Conservation (phyloP, 2,113 vertebrate species). For the Dicaeum eximium region DNA sequence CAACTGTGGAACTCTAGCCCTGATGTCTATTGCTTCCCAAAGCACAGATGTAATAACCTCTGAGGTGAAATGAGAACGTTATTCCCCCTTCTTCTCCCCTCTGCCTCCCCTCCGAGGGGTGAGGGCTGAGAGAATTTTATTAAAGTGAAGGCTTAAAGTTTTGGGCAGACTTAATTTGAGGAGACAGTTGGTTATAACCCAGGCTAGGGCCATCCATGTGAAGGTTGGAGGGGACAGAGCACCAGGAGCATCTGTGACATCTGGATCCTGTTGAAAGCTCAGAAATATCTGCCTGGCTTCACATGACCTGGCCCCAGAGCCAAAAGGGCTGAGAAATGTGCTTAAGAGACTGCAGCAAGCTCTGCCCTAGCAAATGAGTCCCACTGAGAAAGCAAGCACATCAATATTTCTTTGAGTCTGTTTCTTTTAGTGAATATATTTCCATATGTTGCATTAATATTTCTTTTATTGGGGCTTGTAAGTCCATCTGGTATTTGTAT, state of each 20-base stretch:
- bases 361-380: conserved; percentile 27
- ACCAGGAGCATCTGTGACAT: conserved; percentile 14
- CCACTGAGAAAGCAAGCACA: conserved; percentile 4
- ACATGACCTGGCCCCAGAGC: background rate
- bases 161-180: background rate
- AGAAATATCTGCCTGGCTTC: background rate
- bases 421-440: conserved; percentile 39
- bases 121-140: background rate
- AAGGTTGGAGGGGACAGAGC: background rate
- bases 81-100: background rate
- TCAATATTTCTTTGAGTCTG: background rate
- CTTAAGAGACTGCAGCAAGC: background rate
- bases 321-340: background rate
- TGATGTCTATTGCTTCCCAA: background rate
- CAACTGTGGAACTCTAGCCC: conserved; percentile 20
- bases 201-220: background rate
- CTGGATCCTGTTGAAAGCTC: conserved; percentile 33
- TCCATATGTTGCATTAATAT: conserved; percentile 44
- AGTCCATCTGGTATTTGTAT: conserved; percentile 30
- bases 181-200: conserved; percentile 10
- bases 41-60: conserved; percentile 10
- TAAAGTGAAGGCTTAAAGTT: background rate
- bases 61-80: background rate
- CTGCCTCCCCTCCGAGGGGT: background rate
- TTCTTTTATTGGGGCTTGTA: conserved; percentile 10